Conservation (phyloP, 2,888 invertebrate species). For the Pegoplata infirma region DNA sequence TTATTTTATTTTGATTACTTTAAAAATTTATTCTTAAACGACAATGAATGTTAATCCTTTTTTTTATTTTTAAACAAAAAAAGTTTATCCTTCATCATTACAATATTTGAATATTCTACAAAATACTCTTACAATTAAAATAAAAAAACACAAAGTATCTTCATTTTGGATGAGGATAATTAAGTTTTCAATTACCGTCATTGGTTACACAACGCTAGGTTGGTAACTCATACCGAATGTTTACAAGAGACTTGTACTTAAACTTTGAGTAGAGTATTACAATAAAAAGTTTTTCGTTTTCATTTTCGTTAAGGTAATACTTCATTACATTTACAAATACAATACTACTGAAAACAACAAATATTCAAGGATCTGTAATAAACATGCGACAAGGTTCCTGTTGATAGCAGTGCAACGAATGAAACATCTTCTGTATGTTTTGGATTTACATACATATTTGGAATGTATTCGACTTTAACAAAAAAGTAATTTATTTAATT, state of each 20-base stretch:
- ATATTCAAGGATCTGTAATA: neutral
- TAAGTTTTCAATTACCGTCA: conserved; percentile 60
- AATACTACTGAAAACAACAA: conserved; percentile 3
- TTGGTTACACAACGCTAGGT: conserved; percentile 21
- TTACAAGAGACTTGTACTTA: neutral
- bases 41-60: conserved; percentile 58
- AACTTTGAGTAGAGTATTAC: conserved; percentile 11
- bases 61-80: conserved; percentile 16
- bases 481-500: conserved; percentile 73
- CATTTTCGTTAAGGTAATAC: conserved; percentile 24
- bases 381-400: conserved; percentile 19
- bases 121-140: conserved; percentile 1
- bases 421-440: neutral
- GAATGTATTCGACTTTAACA: conserved; percentile 6
- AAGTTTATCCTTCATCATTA: conserved; percentile 12
- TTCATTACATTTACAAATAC: conserved; percentile 23
- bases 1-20: conserved; percentile 32
- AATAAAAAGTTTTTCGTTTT: conserved; percentile 25
- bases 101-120: conserved; percentile 9
- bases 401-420: neutral
- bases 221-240: neutral
- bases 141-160: conserved; percentile 11
- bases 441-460: neutral
- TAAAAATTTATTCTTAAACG: conserved; percentile 27
- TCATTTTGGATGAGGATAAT: conserved; percentile 56